Evolutionary conservation across 1,140 invertebrate genomes (phyloP), one percentile per base, ranked within the genome.

Genomic region (Lasioglossum albipes): DNA sequence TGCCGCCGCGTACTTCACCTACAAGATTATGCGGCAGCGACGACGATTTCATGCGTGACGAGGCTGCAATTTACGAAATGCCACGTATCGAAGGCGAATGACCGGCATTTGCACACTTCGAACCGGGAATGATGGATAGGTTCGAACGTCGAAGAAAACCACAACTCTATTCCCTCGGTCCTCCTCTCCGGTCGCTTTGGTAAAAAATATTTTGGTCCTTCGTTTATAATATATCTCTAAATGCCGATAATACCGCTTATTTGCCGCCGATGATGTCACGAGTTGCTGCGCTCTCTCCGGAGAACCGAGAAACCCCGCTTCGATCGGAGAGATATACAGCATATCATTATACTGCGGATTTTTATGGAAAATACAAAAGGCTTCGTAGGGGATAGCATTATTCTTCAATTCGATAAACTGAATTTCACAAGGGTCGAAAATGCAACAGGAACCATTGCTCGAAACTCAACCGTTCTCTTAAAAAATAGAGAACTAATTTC

Each of bases 1-100:
- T 74, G 70, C 45, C 69, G 68, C 72, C 72, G 61, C 42, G 49
- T 79, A 85, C 76, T 84, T 84, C 87, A 81, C 87, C 87, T 85
- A 88, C 73, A 81, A 88, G 80, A 88, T 88, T 88, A 88, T 74
- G 83, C 78, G 77, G 76, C 83, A 67, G 54, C 77, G 74, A 77
- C 84, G 84, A 77, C 73, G 52, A 75, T 86, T 86, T 84, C 85
- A 81, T 84, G 78, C 84, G 85, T 83, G 82, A 84, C 85, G 75
- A 82, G 85, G 75, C 79, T 82, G 79, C 66, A 87, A 86, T 87
- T 87, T 84, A 67, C 82, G 78, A 84, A 87, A 86, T 87, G 75
- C 73, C 75, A 86, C 81, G 67, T 84, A 86, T 86, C 85, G 64
- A 87, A 73, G 84, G 76, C 84, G 83, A 85, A 85, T 70, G 75